phyloP scores from a whole-genome alignment of 2,888 invertebrate species.

The Piscicola geometra region DNA sequence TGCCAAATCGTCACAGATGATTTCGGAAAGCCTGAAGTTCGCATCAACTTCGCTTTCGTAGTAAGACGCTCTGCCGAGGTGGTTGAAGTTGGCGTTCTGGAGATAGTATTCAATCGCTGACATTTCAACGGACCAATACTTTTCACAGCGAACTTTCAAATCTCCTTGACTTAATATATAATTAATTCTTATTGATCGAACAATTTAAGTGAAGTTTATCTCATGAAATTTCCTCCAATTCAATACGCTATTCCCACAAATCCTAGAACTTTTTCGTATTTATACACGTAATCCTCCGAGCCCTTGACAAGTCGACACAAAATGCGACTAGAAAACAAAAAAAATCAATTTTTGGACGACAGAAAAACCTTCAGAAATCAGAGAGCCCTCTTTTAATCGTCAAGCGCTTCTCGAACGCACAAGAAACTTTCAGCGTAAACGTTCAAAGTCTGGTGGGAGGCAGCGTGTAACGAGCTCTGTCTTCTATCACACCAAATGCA shows the following conservation, averaged over 20 bases:
- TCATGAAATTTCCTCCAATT: too few relatives aligned
- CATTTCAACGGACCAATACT: background rate
- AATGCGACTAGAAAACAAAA: background rate
- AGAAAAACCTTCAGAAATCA: too few relatives aligned
- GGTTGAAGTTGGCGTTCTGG: background rate
- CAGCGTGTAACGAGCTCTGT: background rate
- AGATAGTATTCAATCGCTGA: background rate
- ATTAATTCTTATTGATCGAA: background rate
- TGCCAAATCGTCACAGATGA: background rate
- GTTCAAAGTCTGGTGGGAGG: conserved; percentile 1
- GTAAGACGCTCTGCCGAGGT: background rate
- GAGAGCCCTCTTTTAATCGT: too few relatives aligned
- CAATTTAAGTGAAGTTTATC: too few relatives aligned
- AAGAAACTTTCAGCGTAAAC: background rate
- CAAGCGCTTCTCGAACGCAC: background rate
- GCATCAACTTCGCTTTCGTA: background rate
- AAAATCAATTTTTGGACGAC: background rate
- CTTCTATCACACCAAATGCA: background rate
- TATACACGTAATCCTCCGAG: too few relatives aligned
- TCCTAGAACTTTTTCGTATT: too few relatives aligned
- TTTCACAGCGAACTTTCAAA: background rate
- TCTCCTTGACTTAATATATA: background rate
- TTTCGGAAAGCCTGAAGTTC: background rate
- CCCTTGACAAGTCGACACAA: too few relatives aligned
- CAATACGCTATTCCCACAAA: too few relatives aligned